Base-by-base conservation (phyloP, 2,113 vertebrate genomes). In the Noctilio leporinus region DNA sequence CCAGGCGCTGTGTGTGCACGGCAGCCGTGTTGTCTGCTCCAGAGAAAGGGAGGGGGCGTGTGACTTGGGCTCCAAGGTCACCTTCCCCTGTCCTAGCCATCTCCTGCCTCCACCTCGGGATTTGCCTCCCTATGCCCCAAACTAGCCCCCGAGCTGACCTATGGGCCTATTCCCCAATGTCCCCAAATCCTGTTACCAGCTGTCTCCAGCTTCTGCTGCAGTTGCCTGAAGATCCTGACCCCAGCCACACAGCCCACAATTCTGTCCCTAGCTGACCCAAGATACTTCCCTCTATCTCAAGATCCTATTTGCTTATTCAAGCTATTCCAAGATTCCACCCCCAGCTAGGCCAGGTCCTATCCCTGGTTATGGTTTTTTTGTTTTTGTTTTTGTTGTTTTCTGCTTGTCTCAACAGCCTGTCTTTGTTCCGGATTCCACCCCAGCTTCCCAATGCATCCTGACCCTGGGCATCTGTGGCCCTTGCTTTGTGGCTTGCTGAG, bases 11-110 rank as follows among this genome's bases (percentile, higher is more conserved):
- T 0, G 99, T 99, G 96, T 98, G 99, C 97, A 99, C 99, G 0
- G 99, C 99, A 0, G 99, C 99, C 0, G 99, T 99, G 98, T 99
- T 99, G 98, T 99, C 99, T 99, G 98, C 76, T 33, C 94, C 87
- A 55, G 43, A 57, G 30, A 72, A 95, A 62, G 26, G 22, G 94
- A 19, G 49, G 1, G 1, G 11, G 40, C 7, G 0, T 55, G 77
- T 95, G 86, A 92, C 62, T 38, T 0, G 5, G 57, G 88, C 43
- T 9, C 84, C 1, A 0, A 28, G 78, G 4, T 22, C 72, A 9
- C 53, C 69, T 19, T 53, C 53, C 72, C 35, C 38, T 1, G 7
- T 15, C 38, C 15, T 35, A 24, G 82, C 53, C 78, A 11, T 38
- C 65, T 40, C 64, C 57, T 0, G 14, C 22, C 28, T 7, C 51